Percentiles rank a stretch among this genome's conserved stretches.
These are phyloP conservation scores for Phenganax stokvisi DNA, from an alignment of 92 coral and sea anemone genomes.

Conservation along the genomic window DNA sequence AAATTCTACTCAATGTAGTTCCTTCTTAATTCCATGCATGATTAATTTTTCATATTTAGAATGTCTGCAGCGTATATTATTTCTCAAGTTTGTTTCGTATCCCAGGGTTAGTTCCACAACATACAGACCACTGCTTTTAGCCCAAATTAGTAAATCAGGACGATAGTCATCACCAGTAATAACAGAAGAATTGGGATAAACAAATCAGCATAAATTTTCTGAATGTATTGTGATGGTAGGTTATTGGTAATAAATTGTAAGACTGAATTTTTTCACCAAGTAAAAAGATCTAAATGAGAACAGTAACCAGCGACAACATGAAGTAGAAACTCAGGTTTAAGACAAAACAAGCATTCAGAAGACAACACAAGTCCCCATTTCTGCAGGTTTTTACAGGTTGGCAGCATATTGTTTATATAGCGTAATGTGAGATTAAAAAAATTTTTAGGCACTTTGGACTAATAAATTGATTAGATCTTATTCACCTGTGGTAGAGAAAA, in stretches of 20 bases:
- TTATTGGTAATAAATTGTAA: background rate
- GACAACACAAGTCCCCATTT: background rate
- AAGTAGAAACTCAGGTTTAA: background rate
- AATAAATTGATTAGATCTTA: background rate
- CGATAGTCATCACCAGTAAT: conserved; percentile 4
- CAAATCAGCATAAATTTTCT: background rate
- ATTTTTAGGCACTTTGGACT: background rate
- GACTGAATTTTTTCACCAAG: background rate
- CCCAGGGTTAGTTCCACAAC: background rate
- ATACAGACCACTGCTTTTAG: background rate
- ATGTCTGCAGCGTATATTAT: background rate
- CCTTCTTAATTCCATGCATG: background rate
- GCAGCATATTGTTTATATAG: background rate
- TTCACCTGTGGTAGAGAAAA: background rate
- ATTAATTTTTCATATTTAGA: background rate
- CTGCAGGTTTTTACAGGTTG: conserved; percentile 3
- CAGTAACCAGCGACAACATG: background rate
- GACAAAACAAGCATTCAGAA: background rate
- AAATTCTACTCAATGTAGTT: background rate
- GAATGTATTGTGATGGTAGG: background rate
- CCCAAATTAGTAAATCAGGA: background rate
- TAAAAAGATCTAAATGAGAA: background rate
- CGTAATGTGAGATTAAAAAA: conserved; percentile 2
- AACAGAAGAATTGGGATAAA: background rate
- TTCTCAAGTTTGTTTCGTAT: background rate